A percentile compares a stretch with the other conserved stretches of the same genome.
phyloP scores from a whole-genome alignment of 2,113 vertebrate species.

The Baryphthengus martii region DNA sequence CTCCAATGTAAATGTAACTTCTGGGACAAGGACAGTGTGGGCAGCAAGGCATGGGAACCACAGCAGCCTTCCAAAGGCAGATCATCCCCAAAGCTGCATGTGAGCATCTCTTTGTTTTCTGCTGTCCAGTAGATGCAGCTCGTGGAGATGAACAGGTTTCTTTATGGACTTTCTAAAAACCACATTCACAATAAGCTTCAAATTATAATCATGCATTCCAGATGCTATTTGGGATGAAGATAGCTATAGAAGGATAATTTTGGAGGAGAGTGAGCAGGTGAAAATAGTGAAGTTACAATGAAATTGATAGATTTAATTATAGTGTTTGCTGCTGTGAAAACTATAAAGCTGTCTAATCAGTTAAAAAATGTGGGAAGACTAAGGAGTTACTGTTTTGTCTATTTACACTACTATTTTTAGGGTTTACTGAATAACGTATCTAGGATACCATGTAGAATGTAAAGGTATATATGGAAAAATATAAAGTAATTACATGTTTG shows the following conservation, averaged over 20 bases:
- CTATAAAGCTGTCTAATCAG: background rate
- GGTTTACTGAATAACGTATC: background rate
- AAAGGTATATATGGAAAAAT: background rate
- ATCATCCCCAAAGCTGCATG: background rate
- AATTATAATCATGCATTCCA: background rate
- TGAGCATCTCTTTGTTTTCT: background rate
- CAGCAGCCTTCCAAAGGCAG: background rate
- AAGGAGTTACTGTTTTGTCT: background rate
- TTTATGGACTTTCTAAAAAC: background rate
- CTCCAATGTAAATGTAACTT: background rate
- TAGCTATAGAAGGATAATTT: background rate
- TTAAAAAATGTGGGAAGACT: constrained; percentile 11
- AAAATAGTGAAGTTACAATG: background rate
- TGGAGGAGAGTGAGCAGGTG: background rate
- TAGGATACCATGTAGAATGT: background rate
- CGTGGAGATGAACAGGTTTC: background rate
- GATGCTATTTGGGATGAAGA: background rate
- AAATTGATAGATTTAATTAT: constrained; percentile 28
- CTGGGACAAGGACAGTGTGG: background rate
- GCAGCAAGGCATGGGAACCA: fast-evolving
- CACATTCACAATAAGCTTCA: background rate
- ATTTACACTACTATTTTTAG: constrained; percentile 12
- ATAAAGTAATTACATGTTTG: background rate
- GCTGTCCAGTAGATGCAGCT: fast-evolving
- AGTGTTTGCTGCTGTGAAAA: background rate